Base-by-base conservation (phyloP, 2,797 vertebrate species). In the Tapirus indicus region DNA sequence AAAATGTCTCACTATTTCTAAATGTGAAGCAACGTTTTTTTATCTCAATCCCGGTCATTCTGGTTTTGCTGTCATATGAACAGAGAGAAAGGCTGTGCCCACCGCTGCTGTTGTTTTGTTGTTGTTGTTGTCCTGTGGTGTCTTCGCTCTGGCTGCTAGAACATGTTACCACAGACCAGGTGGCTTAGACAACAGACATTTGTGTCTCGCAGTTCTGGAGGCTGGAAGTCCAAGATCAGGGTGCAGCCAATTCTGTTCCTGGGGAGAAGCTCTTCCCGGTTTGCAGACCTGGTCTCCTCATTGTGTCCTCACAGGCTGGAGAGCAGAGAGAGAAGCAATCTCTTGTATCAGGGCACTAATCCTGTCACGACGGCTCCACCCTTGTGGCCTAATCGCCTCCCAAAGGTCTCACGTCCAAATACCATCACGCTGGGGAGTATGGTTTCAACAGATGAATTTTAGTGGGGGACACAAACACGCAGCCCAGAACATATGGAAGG, bases 31-130 rank as follows among this genome's bases (percentile, higher is more conserved):
- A 13, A 27, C 3, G 2, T 58, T 14, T 66, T 68, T 88, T 68
- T 12, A 41, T 58, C 13, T 25, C 3, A 35, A 7, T 56, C 25
- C 52, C 25, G 6, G 10, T 29, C 6, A 68, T 58, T 58, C 54
- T 32, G 7, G 12, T 49, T 66, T 87, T 32, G 8, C 11, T 38
- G 18, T 27, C 38, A 1, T 7, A 29, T 7, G 32, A 35, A 49
- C 3, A 9, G 14, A n/a, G 18, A 52, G 2, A 0, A 4, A 60
- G 21, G 32, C 66, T 17, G 3, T 11, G 38, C 17, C 38, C 7
- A 8, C 21, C 3, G 54, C 41, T 18, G 12, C 3, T 82, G 4
- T 35, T 17, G 29, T 29, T 52, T 29, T 49, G 13, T 74, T 74
- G 71, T 12, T 8, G 35, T 47, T 29, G 25, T 75, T 18, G 27